Conservation (phyloP, 2,797 vertebrate genomes). For the Denticeps clupeoides region DNA sequence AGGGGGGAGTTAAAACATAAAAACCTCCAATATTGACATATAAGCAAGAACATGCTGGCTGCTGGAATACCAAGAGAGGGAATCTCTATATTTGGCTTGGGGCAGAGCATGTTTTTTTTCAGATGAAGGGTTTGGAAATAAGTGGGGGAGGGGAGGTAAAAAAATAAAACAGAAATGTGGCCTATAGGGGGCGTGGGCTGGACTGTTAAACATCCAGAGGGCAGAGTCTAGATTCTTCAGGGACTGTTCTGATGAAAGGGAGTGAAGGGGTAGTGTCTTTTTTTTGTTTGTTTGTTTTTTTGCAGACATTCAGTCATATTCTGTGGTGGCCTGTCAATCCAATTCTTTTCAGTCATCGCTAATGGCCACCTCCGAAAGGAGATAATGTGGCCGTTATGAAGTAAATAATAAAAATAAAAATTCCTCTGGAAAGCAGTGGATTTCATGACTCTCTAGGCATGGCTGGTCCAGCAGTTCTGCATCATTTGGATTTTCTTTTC, state of each 20-base stretch:
- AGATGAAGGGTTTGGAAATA: constrained; percentile 45
- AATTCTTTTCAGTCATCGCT: constrained; percentile 27
- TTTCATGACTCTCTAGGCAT: too few relatives aligned
- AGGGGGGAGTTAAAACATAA: too few relatives aligned
- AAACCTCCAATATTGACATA: constrained; percentile 28
- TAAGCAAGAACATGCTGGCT: constrained; percentile 22
- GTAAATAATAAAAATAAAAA: constrained; percentile 43
- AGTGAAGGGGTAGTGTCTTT: too few relatives aligned
- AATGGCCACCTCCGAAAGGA: constrained; percentile 31
- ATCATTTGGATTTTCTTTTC: constrained; percentile 40
- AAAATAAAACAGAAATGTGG: constrained; percentile 41
- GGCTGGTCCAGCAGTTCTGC: constrained; percentile 23
- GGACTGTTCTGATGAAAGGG: too few relatives aligned
- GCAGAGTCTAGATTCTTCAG: too few relatives aligned
- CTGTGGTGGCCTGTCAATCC: too few relatives aligned
- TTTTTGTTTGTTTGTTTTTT: too few relatives aligned
- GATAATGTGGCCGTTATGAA: constrained; percentile 36
- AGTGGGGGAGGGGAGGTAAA: constrained; percentile 24
- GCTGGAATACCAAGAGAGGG: constrained; percentile 23
- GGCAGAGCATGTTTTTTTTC: too few relatives aligned
- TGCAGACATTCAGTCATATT: too few relatives aligned
- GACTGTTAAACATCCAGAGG: too few relatives aligned
- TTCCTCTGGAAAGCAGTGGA: constrained; percentile 32
- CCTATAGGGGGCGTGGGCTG: too few relatives aligned
- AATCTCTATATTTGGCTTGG: constrained; percentile 3